Base-by-base conservation (phyloP, 1,140 invertebrate genomes). In the Babylonia areolata region DNA sequence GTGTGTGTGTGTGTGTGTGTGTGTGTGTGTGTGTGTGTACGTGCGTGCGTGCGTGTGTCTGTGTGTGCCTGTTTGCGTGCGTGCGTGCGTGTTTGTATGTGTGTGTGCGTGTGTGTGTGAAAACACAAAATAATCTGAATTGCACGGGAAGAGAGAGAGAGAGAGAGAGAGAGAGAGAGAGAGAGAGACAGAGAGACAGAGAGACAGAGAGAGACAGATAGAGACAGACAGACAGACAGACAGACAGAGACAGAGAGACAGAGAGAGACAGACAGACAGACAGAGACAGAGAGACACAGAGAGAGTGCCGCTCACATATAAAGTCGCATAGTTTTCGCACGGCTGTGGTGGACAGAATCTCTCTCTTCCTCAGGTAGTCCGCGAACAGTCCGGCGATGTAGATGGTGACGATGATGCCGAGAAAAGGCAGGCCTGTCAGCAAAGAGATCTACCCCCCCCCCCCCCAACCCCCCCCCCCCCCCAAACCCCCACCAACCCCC, bases 341-440 rank as follows among this genome's bases (percentile, higher is more conserved):
- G 9, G 81, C 40, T 17, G 75, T 84, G n/a, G 82, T 87, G 23
- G 86, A 84, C 31, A 84, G 1, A 23, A 84, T 71, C 2, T 54
- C 51, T 37, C 39, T 78, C 11, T 33, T 71, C 12, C 82, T 42
- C 28, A 87, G 54, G 37, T 17, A 79, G 80, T 87, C 86, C n/a
- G 73, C 28, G 23, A 87, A 20, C n/a, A 77, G 69, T 0, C 86
- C 86, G 3, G 86, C 54, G 0, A 84, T 46, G 81, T 87, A 87
- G 86, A 80, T 87, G 77, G 86, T 71, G 1, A 77, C 75, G 23
- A 87, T 71, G 37, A 87, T 87, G 37, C 40, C 73, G 28, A 87
- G 75, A 31, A 87, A 84, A 6, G 86, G 86, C 33, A 87, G n/a
- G 39, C 86, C 82, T 1, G 77, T 69, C 39, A 87, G 12, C n/a